phyloP scores from a whole-genome alignment of 1,140 invertebrate genomes.

The Armadillidium nasatum region DNA sequence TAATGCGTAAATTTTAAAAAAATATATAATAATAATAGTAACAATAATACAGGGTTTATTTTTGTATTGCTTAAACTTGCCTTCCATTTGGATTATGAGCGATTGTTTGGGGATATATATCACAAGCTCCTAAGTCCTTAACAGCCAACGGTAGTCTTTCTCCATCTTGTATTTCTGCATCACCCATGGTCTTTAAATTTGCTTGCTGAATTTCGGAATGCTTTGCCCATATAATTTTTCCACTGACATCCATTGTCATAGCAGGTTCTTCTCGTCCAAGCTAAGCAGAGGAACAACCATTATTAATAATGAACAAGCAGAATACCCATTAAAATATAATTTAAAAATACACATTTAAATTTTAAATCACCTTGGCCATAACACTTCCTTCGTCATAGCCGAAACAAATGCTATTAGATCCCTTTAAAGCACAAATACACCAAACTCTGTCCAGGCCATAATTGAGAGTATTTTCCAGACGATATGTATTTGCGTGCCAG shows the following conservation, averaged over 20 bases:
- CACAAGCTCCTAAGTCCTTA: conserved; percentile 99
- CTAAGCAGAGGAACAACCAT: conserved; percentile 45
- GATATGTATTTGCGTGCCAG: conserved; percentile 97
- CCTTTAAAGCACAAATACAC: conserved; percentile 91
- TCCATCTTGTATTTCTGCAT: conserved; percentile 78
- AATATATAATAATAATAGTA: no score
- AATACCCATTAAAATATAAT: conserved; percentile 6
- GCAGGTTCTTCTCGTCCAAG: conserved; percentile 97
- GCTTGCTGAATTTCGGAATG: conserved; percentile 98
- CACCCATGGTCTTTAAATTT: conserved; percentile 74
- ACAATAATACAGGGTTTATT: no score
- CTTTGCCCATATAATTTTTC: conserved; percentile 98
- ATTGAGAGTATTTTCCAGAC: conserved; percentile 92
- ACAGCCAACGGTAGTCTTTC: conserved; percentile 85
- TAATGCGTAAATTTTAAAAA: no score
- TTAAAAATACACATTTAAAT: conserved; percentile 9
- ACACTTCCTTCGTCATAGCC: conserved; percentile 97
- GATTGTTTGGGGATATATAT: conserved; percentile 98
- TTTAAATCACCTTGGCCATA: conserved; percentile 65
- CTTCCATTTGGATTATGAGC: conserved; percentile 98
- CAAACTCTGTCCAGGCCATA: conserved; percentile 98
- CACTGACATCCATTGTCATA: conserved; percentile 96
- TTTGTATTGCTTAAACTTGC: conserved; percentile 46
- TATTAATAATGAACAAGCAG: neutral
- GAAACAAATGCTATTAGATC: conserved; percentile 93